Evolutionary conservation across 2,888 invertebrate genomes (phyloP).

Genomic region (Philopedon plagiatum): DNA sequence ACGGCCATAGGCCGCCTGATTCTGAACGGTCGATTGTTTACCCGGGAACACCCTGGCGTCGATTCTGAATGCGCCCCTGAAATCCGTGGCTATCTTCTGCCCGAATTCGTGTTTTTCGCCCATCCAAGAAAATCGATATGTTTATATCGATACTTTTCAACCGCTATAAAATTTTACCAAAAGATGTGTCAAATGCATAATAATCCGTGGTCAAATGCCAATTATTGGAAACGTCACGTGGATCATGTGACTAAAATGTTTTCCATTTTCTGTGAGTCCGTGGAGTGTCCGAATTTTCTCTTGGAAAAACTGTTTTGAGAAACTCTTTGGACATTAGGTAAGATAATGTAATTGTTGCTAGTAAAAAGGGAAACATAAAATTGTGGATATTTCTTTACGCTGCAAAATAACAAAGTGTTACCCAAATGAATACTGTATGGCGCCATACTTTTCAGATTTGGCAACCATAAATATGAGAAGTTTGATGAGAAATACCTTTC

Average conservation of each 20-base stretch:
- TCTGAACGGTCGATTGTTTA: too few species aligned
- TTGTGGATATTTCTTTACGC: not conserved
- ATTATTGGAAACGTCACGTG: not conserved
- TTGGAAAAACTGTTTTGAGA: not conserved
- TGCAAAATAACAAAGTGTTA: not conserved
- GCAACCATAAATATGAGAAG: not conserved
- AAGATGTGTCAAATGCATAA: too few species aligned
- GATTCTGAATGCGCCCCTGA: too few species aligned
- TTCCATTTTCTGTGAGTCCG: not conserved
- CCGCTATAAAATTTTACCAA: too few species aligned
- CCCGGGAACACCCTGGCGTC: too few species aligned
- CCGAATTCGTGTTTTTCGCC: too few species aligned
- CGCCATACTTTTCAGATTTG: constrained; percentile 1
- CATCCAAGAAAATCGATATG: too few species aligned
- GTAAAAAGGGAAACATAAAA: not conserved
- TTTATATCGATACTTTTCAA: too few species aligned
- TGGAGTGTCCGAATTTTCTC: not conserved
- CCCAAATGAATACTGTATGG: not conserved
- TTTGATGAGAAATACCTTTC: not conserved
- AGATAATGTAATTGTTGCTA: not conserved
- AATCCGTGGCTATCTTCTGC: too few species aligned
- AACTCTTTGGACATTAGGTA: not conserved
- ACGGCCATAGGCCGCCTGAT: too few species aligned
- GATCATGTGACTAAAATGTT: constrained; percentile 1
- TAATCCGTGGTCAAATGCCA: too few species aligned